Conservation (phyloP, 2,113 vertebrate species). For the Pycnonotus jocosus region DNA sequence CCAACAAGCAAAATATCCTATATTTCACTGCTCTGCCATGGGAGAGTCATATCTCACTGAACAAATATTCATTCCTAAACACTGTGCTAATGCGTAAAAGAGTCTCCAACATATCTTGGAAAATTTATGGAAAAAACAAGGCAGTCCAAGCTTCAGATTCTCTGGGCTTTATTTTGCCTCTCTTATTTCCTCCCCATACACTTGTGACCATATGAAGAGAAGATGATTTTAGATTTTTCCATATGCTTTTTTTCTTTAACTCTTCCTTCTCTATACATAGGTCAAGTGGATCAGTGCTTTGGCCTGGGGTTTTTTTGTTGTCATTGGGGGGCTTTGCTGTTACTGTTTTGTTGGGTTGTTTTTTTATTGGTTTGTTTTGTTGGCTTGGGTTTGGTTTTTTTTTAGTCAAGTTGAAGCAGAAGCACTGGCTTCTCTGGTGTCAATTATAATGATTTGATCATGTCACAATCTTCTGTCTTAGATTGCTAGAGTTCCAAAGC, state of each 20-base stretch:
- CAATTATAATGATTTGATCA: background rate
- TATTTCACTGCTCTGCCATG: conserved; percentile 47
- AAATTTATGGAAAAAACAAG: conserved; percentile 2
- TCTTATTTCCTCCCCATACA: background rate
- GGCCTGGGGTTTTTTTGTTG: background rate
- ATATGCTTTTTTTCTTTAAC: background rate
- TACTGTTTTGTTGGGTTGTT: background rate
- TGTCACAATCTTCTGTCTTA: background rate
- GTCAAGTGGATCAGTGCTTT: background rate
- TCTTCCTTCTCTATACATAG: background rate
- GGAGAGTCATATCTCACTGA: conserved; percentile 46
- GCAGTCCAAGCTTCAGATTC: background rate
- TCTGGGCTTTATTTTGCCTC: background rate
- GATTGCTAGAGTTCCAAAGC: background rate
- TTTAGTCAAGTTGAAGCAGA: background rate
- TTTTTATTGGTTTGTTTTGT: background rate
- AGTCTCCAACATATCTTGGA: conserved; percentile 9
- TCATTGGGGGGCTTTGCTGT: background rate
- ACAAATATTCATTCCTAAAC: conserved; percentile 52
- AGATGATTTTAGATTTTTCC: background rate
- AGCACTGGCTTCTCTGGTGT: background rate
- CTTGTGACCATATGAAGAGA: background rate
- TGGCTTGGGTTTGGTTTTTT: background rate
- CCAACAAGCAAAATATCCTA: conserved; percentile 57
- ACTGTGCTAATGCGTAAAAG: conserved; percentile 8